A percentile compares a stretch with the other conserved stretches of the same genome.
Conservation (phyloP, 2,797 vertebrate genomes). For the Premnoplex brunnescens region DNA sequence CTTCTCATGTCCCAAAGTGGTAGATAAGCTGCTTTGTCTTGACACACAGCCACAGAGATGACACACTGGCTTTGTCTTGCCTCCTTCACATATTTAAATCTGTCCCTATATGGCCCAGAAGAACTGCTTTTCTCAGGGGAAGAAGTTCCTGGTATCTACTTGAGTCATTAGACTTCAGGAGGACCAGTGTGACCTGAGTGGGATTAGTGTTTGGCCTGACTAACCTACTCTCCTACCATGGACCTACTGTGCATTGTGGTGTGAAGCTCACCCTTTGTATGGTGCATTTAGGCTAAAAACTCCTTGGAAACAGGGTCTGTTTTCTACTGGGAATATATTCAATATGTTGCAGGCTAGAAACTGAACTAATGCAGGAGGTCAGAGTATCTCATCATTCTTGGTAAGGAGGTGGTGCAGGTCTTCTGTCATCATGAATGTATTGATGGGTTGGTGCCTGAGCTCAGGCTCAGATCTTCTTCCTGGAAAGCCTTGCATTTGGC, state of each 20-base stretch:
- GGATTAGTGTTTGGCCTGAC: neutral
- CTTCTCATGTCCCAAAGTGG: neutral
- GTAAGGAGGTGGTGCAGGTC: neutral
- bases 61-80: neutral
- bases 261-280: neutral
- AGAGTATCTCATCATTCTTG: neutral
- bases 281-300: neutral
- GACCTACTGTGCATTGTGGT: fast-evolving
- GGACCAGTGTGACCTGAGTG: neutral
- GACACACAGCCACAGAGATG: neutral
- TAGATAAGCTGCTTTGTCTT: neutral
- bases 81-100: neutral
- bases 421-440: neutral
- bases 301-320: neutral
- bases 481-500: neutral
- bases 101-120: neutral
- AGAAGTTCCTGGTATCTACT: neutral
- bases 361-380: neutral
- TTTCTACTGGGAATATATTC: neutral
- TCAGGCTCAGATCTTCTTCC: neutral
- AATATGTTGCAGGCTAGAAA: neutral
- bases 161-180: neutral
- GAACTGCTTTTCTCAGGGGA: neutral
- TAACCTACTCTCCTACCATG: neutral
- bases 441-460: neutral